Evolutionary conservation across 2,113 vertebrate genomes (phyloP).

Genomic region (Pelobates fuscus): DNA sequence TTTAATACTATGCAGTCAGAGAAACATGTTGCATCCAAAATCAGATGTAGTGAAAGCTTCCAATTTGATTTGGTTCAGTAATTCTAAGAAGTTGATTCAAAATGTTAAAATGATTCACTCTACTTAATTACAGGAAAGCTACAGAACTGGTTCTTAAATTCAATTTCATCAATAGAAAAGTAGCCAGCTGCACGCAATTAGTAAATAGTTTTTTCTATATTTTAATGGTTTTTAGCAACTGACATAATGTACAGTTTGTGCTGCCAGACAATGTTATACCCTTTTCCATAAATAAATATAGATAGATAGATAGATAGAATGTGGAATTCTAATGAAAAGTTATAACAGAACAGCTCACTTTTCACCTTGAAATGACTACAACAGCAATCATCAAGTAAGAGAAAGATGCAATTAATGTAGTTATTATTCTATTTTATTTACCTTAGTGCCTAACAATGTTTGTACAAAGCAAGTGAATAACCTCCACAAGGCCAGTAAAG

Average conservation of each 20-base stretch:
- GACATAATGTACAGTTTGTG: neutral
- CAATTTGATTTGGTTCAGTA: slow-evolving; percentile 3
- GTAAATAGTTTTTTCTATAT: neutral
- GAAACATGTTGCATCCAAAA: neutral
- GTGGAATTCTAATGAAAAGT: no score
- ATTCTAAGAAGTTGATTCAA: slow-evolving; percentile 4
- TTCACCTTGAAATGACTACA: no score
- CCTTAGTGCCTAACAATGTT: no score
- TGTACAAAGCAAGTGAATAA: no score
- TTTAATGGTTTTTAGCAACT: neutral
- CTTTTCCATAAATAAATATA: neutral
- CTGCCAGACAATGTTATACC: neutral
- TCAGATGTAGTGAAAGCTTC: neutral
- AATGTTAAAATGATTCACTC: slow-evolving; percentile 6
- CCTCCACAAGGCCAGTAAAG: no score
- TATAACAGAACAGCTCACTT: no score
- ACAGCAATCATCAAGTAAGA: no score
- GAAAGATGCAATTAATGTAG: no score
- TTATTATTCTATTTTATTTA: no score
- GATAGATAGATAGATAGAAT: no score
- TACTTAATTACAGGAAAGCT: slow-evolving; percentile 3
- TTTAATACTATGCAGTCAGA: neutral
- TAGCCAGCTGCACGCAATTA: neutral
- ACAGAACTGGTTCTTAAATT: slow-evolving; percentile 1
- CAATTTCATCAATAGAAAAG: neutral